phyloP scores from a whole-genome alignment of 2,888 invertebrate genomes.

The Baronia brevicornis region DNA sequence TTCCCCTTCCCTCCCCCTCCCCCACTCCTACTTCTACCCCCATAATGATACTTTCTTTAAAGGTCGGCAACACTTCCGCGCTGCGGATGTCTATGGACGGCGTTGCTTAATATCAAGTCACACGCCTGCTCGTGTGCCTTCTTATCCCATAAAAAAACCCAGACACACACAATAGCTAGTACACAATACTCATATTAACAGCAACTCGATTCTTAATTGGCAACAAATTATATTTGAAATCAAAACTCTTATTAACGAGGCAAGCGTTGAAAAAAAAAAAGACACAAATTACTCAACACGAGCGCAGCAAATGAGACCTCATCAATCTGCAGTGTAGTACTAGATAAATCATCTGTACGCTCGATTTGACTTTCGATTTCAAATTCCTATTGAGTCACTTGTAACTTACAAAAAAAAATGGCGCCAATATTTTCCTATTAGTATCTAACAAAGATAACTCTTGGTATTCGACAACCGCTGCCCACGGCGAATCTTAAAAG shows the following conservation, averaged over 20 bases:
- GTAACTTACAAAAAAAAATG: constrained; percentile 1
- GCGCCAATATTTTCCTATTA: too few relatives aligned
- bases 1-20: too few relatives aligned
- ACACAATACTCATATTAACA: neutral
- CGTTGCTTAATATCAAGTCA: too few relatives aligned
- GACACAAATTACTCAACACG: constrained; percentile 12
- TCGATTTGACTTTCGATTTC: constrained; percentile 12
- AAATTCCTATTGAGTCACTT: constrained; percentile 1
- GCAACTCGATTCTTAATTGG: constrained; percentile 8
- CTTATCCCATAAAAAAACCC: too few relatives aligned
- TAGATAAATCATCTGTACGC: constrained; percentile 12
- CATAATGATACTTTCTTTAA: too few relatives aligned
- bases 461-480: too few relatives aligned
- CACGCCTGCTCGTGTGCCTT: too few relatives aligned
- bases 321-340: constrained; percentile 8
- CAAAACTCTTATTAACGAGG: constrained; percentile 9
- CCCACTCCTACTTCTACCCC: too few relatives aligned
- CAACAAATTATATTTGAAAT: constrained; percentile 12
- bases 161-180: constrained; percentile 9
- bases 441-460: too few relatives aligned
- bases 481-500: too few relatives aligned
- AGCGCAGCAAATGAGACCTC: constrained; percentile 9
- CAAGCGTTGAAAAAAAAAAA: constrained; percentile 10
- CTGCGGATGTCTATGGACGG: too few relatives aligned
- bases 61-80: too few relatives aligned